A percentile compares a stretch with the other conserved stretches of the same genome.
Evolutionary conservation across 1,140 invertebrate species (phyloP).

Genomic region (Teleogryllus occipitalis): DNA sequence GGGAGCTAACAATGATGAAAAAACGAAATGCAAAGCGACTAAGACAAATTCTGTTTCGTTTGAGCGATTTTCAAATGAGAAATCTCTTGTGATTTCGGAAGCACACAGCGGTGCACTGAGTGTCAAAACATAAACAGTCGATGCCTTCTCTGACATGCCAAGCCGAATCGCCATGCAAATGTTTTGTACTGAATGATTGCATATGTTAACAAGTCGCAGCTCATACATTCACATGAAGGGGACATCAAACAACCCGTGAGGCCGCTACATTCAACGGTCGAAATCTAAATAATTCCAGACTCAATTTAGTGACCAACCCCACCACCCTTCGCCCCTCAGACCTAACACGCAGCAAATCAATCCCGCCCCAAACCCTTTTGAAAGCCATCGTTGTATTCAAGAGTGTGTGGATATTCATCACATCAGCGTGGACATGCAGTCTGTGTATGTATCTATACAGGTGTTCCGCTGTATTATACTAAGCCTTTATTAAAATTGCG

Average conservation of each 20-base stretch:
- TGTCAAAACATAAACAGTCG: neutral
- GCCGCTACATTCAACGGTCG: neutral
- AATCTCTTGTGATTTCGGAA: neutral
- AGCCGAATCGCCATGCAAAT: neutral
- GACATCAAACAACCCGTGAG: neutral
- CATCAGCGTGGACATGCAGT: neutral
- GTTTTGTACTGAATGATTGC: conserved; percentile 4
- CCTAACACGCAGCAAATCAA: neutral
- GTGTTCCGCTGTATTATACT: neutral
- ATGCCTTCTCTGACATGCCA: conserved; percentile 3
- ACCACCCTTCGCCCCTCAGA: neutral
- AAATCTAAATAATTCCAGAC: conserved; percentile 5
- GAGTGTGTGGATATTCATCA: neutral
- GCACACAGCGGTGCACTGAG: neutral
- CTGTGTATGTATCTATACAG: neutral
- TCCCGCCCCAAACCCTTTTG: neutral
- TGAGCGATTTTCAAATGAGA: too few species aligned
- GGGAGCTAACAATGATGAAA: too few species aligned
- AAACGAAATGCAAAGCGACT: too few species aligned
- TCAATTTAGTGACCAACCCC: neutral
- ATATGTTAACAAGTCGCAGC: neutral
- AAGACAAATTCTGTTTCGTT: too few species aligned
- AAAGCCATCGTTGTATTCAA: neutral
- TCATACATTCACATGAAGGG: conserved; percentile 4
- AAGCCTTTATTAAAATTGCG: neutral